Evolutionary conservation across 1,140 invertebrate genomes (phyloP).

Genomic region (Onthophagus taurus): DNA sequence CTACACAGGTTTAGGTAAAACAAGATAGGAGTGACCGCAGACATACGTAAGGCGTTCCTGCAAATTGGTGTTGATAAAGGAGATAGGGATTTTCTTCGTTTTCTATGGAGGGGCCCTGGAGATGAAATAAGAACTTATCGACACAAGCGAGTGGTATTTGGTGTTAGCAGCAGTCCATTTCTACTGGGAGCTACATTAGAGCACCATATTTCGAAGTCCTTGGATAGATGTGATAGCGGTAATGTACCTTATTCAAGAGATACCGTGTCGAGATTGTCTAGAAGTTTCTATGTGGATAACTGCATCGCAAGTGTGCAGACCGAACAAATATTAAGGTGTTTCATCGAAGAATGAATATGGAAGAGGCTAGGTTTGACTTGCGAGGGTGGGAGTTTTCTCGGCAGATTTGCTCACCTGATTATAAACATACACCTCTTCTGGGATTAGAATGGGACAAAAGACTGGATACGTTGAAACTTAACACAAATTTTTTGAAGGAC

Average conservation of each 20-base stretch:
- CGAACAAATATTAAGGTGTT: neutral
- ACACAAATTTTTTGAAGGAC: neutral
- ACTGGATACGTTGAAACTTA: neutral
- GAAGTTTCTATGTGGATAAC: conserved; percentile 13
- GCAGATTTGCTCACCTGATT: neutral
- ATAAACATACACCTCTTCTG: neutral
- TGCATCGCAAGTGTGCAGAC: conserved; percentile 1
- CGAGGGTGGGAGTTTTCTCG: conserved; percentile 5
- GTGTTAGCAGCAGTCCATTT: conserved; percentile 17
- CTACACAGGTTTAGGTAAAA: conserved; percentile 33
- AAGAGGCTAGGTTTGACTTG: neutral
- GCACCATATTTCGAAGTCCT: conserved; percentile 1
- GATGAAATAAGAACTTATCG: conserved; percentile 13
- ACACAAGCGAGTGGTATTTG: conserved; percentile 22
- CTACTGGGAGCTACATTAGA: conserved; percentile 9
- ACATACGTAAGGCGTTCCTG: conserved; percentile 36
- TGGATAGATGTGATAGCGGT: neutral
- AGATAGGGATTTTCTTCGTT: conserved; percentile 27
- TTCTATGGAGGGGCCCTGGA: conserved; percentile 24
- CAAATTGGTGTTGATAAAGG: conserved; percentile 25
- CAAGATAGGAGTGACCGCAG: conserved; percentile 30
- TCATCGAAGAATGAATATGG: neutral
- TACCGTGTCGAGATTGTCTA: too few relatives aligned
- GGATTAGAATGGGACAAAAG: neutral
- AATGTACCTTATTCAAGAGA: too few relatives aligned